Evolutionary conservation across 2,888 invertebrate genomes (phyloP), one percentile per base, ranked within the genome.

Genomic region (Patella ulyssiponensis): DNA sequence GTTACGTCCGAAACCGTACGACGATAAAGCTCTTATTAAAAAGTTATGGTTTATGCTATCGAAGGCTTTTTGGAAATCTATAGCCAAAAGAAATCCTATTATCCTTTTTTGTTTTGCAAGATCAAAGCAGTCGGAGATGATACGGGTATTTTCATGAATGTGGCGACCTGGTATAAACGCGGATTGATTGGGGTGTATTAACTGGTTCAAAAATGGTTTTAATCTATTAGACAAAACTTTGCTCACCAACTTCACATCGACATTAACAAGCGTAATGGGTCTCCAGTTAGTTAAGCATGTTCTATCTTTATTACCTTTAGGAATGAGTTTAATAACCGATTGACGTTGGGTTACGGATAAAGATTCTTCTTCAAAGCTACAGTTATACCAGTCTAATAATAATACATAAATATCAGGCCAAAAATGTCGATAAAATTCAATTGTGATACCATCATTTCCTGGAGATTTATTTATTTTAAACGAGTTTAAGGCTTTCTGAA

Each of bases 271-370:
- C 17, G 71, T 70, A 17, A 78, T 78, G n/a, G 74, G 77, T 33
- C 77, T 64, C 71, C 74, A 78, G 52, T 74, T 78, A 51, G 70
- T 78, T 3, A 78, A 3, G n/a, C 70, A 74, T 0, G 70, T 15
- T 15, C 71, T 70, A 17, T 53, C 71, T 71, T 76, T 76, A 54
- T 76, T 54, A 17, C 76, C 71, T 52, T 71, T 78, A 15, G 75
- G 78, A n/a, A 74, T 33, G 2, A 74, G 17, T 9, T 73, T 58
- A 71, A 74, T 77, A 17, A 74, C 56, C 3, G n/a, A n/a, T n/a
- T n/a, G 27, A 27, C 27, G 27, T 27, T 27, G 27, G 2, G 27
- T 27, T 27, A 27, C 27, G 27, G 27, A 27, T 27, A 27, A 27
- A 27, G 27, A 27, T 27, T 27, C 27, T 27, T 27, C 27, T 27